Evolutionary conservation across 64 coral and sea anemone species (phyloP).

Genomic region (Montipora efflorescens): DNA sequence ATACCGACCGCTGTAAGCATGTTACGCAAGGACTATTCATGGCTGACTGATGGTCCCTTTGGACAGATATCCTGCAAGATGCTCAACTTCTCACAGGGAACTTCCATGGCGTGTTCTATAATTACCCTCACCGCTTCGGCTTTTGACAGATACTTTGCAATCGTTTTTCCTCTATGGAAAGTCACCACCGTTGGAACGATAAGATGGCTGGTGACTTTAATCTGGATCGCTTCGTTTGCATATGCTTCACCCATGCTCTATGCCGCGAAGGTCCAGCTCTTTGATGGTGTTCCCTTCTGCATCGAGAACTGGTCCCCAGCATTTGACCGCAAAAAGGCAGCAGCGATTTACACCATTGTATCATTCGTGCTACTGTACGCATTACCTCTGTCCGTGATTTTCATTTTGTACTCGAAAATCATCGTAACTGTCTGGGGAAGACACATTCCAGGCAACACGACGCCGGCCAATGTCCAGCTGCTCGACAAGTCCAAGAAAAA

Average conservation of each 20-base stretch:
- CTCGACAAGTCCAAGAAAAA: slow-evolving; percentile 48
- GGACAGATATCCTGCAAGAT: slow-evolving; percentile 55
- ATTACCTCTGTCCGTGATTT: slow-evolving; percentile 41
- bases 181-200: not conserved
- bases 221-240: not conserved
- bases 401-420: slow-evolving; percentile 56
- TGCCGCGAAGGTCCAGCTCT: not conserved
- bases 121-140: slow-evolving; percentile 69
- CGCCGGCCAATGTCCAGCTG: slow-evolving; percentile 17
- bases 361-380: slow-evolving; percentile 59
- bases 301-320: slow-evolving; percentile 47
- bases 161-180: slow-evolving; percentile 54
- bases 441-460: slow-evolving; percentile 56
- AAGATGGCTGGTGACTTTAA: slow-evolving; percentile 15
- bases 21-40: not conserved
- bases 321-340: slow-evolving; percentile 27
- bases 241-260: slow-evolving; percentile 40
- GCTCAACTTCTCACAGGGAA: slow-evolving; percentile 22
- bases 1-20: slow-evolving; percentile 28
- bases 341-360: slow-evolving; percentile 48
- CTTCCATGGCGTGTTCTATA: slow-evolving; percentile 57
- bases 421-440: slow-evolving; percentile 64
- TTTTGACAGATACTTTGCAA: slow-evolving; percentile 56
- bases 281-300: slow-evolving; percentile 14
- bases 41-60: slow-evolving; percentile 13